phyloP scores from a whole-genome alignment of 2,113 vertebrate species.

The Sakesphorus luctuosus region DNA sequence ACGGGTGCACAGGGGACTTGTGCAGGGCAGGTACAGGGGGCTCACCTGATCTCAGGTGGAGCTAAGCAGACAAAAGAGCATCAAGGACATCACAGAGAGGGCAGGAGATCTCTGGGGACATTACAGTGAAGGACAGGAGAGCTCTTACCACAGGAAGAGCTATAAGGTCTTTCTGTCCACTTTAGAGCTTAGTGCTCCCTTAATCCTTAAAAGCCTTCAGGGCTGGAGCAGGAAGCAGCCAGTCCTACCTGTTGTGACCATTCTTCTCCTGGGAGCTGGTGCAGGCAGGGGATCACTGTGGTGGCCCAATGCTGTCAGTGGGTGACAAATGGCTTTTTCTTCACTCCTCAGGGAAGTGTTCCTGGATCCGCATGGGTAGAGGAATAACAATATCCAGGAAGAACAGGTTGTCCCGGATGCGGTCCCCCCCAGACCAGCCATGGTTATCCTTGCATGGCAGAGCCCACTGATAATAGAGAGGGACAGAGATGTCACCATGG shows the following conservation, averaged over 20 bases:
- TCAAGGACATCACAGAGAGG: not conserved
- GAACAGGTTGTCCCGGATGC: not conserved
- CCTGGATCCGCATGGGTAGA: not conserved
- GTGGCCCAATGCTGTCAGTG: not conserved
- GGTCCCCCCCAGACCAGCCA: rapidly evolving
- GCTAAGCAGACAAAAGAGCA: not conserved
- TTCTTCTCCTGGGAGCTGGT: not conserved
- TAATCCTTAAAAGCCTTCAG: not conserved
- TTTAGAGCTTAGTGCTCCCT: not conserved
- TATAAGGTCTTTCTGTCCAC: not conserved
- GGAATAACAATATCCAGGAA: not conserved
- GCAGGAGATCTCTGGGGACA: not conserved
- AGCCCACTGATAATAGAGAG: rapidly evolving
- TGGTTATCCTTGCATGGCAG: not conserved
- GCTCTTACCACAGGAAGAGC: not conserved
- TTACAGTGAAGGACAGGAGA: not conserved
- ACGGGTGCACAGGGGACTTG: not conserved
- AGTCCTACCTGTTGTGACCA: rapidly evolving
- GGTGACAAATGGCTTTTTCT: not conserved
- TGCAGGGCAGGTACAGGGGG: not conserved
- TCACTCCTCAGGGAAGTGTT: not conserved
- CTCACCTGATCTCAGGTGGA: not conserved
- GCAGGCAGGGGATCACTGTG: rapidly evolving
- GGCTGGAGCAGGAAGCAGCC: not conserved
- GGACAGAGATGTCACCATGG: rapidly evolving